These are phyloP conservation scores for Acrocyrtus sp. DNA, from an alignment of 2,888 invertebrate genomes.

Conservation along the genomic window DNA sequence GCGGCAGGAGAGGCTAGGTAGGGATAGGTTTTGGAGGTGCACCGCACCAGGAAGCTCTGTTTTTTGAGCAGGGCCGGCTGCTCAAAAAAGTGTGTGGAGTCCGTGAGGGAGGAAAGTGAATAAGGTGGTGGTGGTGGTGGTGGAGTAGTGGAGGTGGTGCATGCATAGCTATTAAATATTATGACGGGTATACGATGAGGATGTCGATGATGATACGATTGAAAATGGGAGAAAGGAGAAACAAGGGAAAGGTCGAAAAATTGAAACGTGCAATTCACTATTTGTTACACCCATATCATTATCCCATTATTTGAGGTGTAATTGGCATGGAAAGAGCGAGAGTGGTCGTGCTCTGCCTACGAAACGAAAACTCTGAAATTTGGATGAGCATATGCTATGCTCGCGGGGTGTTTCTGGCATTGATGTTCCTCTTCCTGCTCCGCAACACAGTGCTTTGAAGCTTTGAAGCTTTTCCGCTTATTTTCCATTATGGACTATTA, in stretches of 20 bases:
- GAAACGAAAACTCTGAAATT: no score
- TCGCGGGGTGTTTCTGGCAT: no score
- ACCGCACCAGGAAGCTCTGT: no score
- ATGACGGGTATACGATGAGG: neutral
- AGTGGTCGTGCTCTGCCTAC: constrained; percentile 11
- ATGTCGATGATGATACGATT: neutral
- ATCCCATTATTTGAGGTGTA: constrained; percentile 58
- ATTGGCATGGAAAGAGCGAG: constrained; percentile 43
- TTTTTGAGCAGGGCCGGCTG: no score
- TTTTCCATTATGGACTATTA: constrained; percentile 4
- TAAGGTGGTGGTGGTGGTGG: no score
- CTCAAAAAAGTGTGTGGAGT: no score
- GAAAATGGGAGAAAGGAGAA: neutral
- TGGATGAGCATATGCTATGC: no score
- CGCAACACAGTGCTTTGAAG: no score
- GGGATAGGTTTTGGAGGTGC: neutral
- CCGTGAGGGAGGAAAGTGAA: no score
- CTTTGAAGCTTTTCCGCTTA: no score
- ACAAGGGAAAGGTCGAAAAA: constrained; percentile 37
- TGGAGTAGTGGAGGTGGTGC: neutral
- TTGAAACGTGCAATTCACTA: constrained; percentile 41
- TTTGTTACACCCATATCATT: constrained; percentile 51
- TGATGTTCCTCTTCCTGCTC: no score
- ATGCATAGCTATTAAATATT: neutral
- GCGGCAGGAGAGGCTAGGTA: neutral